Percentiles rank a stretch among this genome's conserved stretches.
These are phyloP conservation scores for Trachelipus rathkii DNA, from an alignment of 1,140 invertebrate genomes.

Conservation along the genomic window DNA sequence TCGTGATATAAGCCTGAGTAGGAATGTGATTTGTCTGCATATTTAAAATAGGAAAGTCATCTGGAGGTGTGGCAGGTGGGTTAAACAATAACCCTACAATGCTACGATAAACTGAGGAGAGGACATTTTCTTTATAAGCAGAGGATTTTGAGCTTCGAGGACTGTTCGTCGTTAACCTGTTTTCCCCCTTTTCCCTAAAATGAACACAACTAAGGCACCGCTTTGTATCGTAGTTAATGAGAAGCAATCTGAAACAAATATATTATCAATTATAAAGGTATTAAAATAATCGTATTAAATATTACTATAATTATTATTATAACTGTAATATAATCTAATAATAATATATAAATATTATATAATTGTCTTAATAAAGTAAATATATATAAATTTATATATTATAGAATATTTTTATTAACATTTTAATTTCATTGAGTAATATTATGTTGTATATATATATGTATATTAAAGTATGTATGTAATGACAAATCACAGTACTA, in stretches of 20 bases:
- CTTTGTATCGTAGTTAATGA: background rate
- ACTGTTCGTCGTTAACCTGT: background rate
- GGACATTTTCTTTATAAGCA: background rate
- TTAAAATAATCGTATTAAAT: too few species aligned
- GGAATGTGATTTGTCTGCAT: background rate
- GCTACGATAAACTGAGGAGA: background rate
- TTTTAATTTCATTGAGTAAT: too few species aligned
- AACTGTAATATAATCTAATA: too few species aligned
- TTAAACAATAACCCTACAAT: background rate
- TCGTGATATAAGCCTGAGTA: slow-evolving; percentile 1
- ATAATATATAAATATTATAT: too few species aligned
- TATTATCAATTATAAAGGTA: too few species aligned
- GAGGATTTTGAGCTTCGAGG: background rate
- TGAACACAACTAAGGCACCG: background rate
- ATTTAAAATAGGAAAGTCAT: background rate
- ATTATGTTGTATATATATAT: too few species aligned
- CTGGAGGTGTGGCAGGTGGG: background rate
- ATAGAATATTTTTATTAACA: too few species aligned
- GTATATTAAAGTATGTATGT: too few species aligned
- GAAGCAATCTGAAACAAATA: background rate
- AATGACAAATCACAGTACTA: too few species aligned
- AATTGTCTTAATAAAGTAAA: too few species aligned
- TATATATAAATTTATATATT: too few species aligned
- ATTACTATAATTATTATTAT: too few species aligned
- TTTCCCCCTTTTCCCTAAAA: background rate